These are phyloP conservation scores for Chrysina gloriosa DNA, from an alignment of 2,888 invertebrate genomes.

Conservation along the genomic window DNA sequence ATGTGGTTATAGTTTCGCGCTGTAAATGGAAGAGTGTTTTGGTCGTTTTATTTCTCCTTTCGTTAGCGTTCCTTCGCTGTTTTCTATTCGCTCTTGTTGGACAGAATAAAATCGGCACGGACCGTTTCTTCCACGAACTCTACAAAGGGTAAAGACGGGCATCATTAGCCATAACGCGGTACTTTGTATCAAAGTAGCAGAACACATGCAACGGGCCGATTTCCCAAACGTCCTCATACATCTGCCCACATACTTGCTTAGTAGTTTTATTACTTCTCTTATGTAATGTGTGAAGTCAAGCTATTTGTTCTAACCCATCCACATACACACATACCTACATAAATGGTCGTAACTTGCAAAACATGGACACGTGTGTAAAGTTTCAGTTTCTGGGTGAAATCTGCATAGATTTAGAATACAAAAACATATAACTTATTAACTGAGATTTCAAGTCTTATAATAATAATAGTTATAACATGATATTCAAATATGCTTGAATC, in stretches of 20 bases:
- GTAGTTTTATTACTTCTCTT: constrained; percentile 3
- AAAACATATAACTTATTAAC: too few species aligned
- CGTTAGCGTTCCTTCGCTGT: constrained; percentile 36
- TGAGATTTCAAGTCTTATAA: too few species aligned
- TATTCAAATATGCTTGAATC: too few species aligned
- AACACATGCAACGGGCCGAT: constrained; percentile 7
- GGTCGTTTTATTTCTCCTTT: constrained; percentile 21
- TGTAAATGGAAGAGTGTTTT: constrained; percentile 11
- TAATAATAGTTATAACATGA: too few species aligned
- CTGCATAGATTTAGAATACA: too few species aligned
- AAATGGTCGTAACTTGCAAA: too few species aligned
- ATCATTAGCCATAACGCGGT: constrained; percentile 24
- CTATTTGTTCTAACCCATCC: too few species aligned
- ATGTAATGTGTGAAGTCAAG: constrained; percentile 16
- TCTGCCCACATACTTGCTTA: neutral
- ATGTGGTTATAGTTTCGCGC: constrained; percentile 45
- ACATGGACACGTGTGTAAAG: too few species aligned
- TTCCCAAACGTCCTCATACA: constrained; percentile 2
- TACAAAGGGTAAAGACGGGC: constrained; percentile 15
- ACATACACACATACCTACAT: too few species aligned
- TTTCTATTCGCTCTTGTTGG: constrained; percentile 12
- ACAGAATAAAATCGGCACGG: constrained; percentile 36
- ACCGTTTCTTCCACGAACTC: constrained; percentile 35
- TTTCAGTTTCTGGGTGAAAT: too few species aligned
- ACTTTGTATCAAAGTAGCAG: constrained; percentile 25